Base-by-base conservation (phyloP, 2,888 invertebrate species). In the Synanthedon vespiformis region DNA sequence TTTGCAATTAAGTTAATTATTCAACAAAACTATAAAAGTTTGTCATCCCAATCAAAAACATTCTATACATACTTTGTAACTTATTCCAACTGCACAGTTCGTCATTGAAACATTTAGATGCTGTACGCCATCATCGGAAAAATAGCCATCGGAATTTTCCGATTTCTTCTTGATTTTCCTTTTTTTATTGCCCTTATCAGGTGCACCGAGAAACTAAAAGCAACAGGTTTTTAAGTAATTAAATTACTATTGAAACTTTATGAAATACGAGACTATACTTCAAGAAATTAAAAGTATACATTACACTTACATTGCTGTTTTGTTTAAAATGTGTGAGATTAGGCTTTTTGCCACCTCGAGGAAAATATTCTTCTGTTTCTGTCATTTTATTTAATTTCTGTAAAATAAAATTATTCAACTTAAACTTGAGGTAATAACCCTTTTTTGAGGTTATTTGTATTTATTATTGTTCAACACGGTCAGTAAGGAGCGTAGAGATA, bases 301-400 rank as follows among this genome's bases (percentile, higher is more conserved):
- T 10, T 16, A 18, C 44, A 73, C 78, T 73, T 67, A 82, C 83
- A 58, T 86, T 86, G 57, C 78, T 75, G 62, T 79, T 79, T 60
- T 82, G 78, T 61, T 83, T 81, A 58, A 84, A 87, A 67, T 83
- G 70, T 59, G 77, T 76, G 40, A 75, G 68, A 40, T 77, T 72
- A 1, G 88, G 84, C 61, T 88, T 88, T 63, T 80, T 87, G 10
- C 89, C 89, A 51, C 89, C 89, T 54, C 90, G 83, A 12, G 90
- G 90, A 70, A 89, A 90, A 65, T 86, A 88, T 65, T 89, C 89
- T 61, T 89, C 89, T 51, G 74, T 76, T 41, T 82, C 82, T 51
- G 60, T 79, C 80, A 83, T 83, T 57, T 41, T 63, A 16, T 18
- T 18, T 16, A 14, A 34, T 34, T 34, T 34, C 34, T 34, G 6